These are phyloP conservation scores for Gasterosteus aculeatus DNA, from an alignment of 2,113 vertebrate genomes.

Conservation along the genomic window DNA sequence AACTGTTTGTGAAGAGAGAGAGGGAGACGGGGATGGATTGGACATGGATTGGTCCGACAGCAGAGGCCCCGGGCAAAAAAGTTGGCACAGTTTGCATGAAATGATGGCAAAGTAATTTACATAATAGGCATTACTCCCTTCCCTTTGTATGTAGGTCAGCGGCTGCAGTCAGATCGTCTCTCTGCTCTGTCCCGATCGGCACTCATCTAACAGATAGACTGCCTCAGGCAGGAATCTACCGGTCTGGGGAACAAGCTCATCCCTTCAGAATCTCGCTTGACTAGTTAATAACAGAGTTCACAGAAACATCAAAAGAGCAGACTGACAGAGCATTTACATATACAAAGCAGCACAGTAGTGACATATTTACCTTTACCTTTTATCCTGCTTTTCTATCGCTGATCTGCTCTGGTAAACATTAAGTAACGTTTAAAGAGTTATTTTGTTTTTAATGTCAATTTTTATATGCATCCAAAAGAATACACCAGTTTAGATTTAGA, in stretches of 20 bases:
- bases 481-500: not conserved
- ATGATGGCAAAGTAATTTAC: conserved; percentile 76
- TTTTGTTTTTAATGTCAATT: not conserved
- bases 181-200: conserved; percentile 46
- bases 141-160: conserved; percentile 78
- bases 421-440: not conserved
- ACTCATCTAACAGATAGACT: conserved; percentile 38
- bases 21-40: conserved; percentile 39
- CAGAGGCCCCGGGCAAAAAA: conserved; percentile 50
- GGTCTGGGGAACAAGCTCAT: conserved; percentile 6
- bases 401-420: conserved; percentile 34
- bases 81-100: conserved; percentile 71
- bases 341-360: conserved; percentile 15
- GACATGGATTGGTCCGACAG: conserved; percentile 56
- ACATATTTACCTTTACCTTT: conserved; percentile 21
- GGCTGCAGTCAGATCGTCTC: conserved; percentile 60
- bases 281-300: conserved; percentile 14
- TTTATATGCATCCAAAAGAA: not conserved
- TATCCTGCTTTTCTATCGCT: conserved; percentile 33
- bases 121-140: conserved; percentile 75
- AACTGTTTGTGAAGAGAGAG: conserved; percentile 21
- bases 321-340: conserved; percentile 5
- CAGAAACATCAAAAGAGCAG: conserved; percentile 6
- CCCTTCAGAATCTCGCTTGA: conserved; percentile 18
- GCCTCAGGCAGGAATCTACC: conserved; percentile 31